Evolutionary conservation across 2,797 vertebrate genomes (phyloP).

Genomic region (Petrocephalus sullivani): DNA sequence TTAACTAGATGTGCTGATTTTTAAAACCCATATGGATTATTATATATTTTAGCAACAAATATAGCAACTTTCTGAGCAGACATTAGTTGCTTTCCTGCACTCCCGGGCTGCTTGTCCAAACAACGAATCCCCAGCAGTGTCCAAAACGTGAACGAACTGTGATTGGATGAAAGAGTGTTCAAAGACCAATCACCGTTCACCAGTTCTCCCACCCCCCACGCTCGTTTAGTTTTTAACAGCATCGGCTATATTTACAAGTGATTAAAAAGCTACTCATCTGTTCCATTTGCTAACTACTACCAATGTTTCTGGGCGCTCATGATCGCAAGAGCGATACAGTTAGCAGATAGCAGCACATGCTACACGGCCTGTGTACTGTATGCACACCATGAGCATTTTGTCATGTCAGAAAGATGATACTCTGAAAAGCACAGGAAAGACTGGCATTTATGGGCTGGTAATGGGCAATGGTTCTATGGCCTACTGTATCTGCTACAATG

Average conservation of each 20-base stretch:
- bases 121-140: background rate
- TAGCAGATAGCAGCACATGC: background rate
- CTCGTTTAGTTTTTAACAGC: too few relatives aligned
- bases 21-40: background rate
- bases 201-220: background rate
- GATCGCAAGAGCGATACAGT: background rate
- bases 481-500: background rate
- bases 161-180: background rate
- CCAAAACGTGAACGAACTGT: background rate
- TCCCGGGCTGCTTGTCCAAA: background rate
- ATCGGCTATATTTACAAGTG: too few relatives aligned
- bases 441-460: background rate
- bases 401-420: background rate
- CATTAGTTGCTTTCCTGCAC: background rate
- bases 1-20: background rate
- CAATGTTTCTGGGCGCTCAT: background rate
- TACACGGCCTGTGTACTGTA: background rate
- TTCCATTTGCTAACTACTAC: background rate
- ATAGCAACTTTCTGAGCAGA: background rate
- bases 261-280: background rate
- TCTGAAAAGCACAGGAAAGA: background rate
- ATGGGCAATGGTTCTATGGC: background rate
- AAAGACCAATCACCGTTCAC: background rate
- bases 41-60: background rate
- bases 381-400: background rate